Conservation (phyloP, 2,888 invertebrate species). For the Leucania comma region DNA sequence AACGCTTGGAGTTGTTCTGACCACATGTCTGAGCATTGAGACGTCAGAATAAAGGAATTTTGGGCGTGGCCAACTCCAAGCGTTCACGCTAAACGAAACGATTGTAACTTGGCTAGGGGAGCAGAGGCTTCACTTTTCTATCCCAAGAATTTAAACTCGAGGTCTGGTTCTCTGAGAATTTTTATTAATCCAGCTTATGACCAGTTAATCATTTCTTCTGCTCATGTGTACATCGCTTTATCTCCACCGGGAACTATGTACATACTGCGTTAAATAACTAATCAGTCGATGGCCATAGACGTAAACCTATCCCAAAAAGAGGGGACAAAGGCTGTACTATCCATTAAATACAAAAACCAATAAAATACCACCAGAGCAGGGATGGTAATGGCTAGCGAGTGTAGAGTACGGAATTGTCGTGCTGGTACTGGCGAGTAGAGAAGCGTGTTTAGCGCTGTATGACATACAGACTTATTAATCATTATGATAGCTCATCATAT, state of each 20-base stretch:
- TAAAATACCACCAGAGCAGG: slow-evolving; percentile 43
- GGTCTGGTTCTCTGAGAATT: neutral
- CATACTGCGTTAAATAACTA: slow-evolving; percentile 13
- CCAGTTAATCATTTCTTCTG: neutral
- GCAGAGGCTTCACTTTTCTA: neutral
- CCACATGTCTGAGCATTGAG: too few relatives aligned
- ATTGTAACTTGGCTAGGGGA: too few relatives aligned
- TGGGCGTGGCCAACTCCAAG: too few relatives aligned
- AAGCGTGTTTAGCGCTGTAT: too few relatives aligned
- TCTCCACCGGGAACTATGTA: neutral
- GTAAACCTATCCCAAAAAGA: slow-evolving; percentile 8
- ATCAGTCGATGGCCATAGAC: slow-evolving; percentile 3
- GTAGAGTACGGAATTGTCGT: neutral
- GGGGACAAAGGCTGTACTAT: slow-evolving; percentile 14
- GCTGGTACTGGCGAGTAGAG: too few relatives aligned
- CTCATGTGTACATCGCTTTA: neutral
- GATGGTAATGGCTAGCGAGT: slow-evolving; percentile 29
- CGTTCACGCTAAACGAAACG: too few relatives aligned
- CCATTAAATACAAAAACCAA: slow-evolving; percentile 25
- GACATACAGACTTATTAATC: too few relatives aligned
- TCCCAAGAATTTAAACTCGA: neutral
- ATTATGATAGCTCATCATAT: too few relatives aligned
- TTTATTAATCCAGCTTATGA: neutral
- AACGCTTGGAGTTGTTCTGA: too few relatives aligned
- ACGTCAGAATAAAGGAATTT: too few relatives aligned